phyloP scores from a whole-genome alignment of 2,888 invertebrate species.

The Habrosyne pyritoides region DNA sequence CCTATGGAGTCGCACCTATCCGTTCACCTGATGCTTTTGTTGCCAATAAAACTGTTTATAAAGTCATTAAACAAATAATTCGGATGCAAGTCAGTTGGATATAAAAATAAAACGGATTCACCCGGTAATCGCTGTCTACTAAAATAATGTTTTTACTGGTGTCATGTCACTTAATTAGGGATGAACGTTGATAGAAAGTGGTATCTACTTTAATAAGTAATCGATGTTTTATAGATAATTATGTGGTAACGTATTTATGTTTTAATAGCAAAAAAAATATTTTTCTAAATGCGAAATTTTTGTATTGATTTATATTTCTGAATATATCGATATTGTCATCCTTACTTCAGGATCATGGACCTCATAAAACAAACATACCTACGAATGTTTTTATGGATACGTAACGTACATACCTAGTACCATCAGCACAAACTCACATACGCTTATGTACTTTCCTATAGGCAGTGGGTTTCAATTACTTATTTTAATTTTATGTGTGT shows the following conservation, averaged over 20 bases:
- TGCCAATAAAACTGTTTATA: constrained; percentile 70
- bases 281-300: too few relatives aligned
- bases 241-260: too few relatives aligned
- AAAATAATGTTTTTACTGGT: constrained; percentile 63
- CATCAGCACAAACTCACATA: neutral
- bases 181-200: constrained; percentile 41
- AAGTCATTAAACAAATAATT: constrained; percentile 59
- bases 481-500: constrained; percentile 9
- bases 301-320: neutral
- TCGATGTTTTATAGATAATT: neutral
- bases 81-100: constrained; percentile 57
- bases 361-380: neutral
- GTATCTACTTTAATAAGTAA: neutral
- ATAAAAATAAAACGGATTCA: constrained; percentile 54
- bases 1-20: constrained; percentile 52
- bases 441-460: constrained; percentile 2
- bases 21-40: constrained; percentile 63
- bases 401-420: neutral
- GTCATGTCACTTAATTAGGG: constrained; percentile 63
- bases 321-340: neutral
- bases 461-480: neutral
- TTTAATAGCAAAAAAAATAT: too few relatives aligned
- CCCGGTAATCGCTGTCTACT: constrained; percentile 54
- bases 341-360: neutral
- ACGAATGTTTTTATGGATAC: neutral